phyloP scores from a whole-genome alignment of 2,113 vertebrate genomes.

The Passer domesticus region DNA sequence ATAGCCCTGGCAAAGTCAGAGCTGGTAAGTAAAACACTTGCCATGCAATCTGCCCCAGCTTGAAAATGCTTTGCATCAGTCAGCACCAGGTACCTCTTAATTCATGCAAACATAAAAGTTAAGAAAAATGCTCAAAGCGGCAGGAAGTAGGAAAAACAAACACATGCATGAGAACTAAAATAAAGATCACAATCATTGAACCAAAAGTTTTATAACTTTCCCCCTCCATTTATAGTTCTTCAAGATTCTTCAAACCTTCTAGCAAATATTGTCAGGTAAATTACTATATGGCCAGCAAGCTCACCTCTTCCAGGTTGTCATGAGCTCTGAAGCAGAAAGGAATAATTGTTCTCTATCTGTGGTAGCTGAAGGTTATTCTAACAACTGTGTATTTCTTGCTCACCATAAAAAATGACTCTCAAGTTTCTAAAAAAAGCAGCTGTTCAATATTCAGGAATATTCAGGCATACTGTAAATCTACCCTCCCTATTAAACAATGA shows the following conservation, averaged over 20 bases:
- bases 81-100: background rate
- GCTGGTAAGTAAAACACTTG: background rate
- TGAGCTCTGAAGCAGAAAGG: slow-evolving; percentile 17
- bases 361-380: slow-evolving; percentile 45
- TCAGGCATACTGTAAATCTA: slow-evolving; percentile 1
- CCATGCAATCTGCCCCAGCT: background rate
- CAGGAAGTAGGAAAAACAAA: background rate
- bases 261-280: background rate
- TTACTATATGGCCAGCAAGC: background rate
- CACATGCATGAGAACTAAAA: background rate
- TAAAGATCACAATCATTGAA: background rate
- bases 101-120: background rate
- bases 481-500: background rate
- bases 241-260: background rate
- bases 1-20: background rate
- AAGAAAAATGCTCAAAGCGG: background rate
- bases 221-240: background rate
- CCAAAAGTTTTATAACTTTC: slow-evolving; percentile 2
- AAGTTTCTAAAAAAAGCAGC: slow-evolving; percentile 29
- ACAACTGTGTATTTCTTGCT: background rate
- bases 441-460: background rate
- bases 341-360: background rate
- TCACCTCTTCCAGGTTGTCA: background rate
- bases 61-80: background rate
- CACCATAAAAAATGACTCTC: background rate